phyloP scores from a whole-genome alignment of 2,888 invertebrate genomes.

The Tanytarsus gracilentus region DNA sequence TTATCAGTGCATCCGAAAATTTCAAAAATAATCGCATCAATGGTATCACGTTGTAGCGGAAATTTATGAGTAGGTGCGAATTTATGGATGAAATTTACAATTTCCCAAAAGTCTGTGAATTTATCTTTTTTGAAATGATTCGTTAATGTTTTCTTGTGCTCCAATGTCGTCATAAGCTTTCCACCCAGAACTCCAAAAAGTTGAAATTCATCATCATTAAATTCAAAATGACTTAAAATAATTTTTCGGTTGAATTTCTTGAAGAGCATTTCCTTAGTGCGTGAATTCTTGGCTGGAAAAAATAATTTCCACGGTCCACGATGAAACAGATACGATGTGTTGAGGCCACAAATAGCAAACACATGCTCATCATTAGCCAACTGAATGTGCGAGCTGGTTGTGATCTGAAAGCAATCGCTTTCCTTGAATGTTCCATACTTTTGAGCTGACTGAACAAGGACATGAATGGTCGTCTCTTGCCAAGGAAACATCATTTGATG shows the following conservation, averaged over 20 bases:
- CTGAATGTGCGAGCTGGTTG: not conserved
- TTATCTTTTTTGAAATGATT: not conserved
- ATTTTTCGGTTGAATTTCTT: not conserved
- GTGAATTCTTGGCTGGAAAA: too few relatives aligned
- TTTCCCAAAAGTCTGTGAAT: not conserved
- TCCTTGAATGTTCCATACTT: not conserved
- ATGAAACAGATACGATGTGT: constrained; percentile 2
- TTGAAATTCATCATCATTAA: not conserved
- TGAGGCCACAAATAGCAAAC: not conserved
- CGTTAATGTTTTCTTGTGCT: not conserved
- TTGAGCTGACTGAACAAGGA: not conserved
- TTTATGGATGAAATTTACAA: not conserved
- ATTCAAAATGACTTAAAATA: not conserved
- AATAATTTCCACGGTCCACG: not conserved
- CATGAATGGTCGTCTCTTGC: not conserved
- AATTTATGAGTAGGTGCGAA: not conserved
- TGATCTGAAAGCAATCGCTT: too few relatives aligned
- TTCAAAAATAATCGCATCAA: not conserved
- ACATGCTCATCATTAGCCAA: not conserved
- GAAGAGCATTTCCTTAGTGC: too few relatives aligned
- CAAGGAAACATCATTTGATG: not conserved
- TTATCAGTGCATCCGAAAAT: not conserved
- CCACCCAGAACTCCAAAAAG: not conserved
- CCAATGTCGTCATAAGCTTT: not conserved
- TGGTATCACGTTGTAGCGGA: not conserved